A percentile compares a stretch with the other conserved stretches of the same genome.
These are phyloP conservation scores for Macrobrachium nipponense DNA, from an alignment of 1,140 invertebrate genomes.

Conservation along the genomic window DNA sequence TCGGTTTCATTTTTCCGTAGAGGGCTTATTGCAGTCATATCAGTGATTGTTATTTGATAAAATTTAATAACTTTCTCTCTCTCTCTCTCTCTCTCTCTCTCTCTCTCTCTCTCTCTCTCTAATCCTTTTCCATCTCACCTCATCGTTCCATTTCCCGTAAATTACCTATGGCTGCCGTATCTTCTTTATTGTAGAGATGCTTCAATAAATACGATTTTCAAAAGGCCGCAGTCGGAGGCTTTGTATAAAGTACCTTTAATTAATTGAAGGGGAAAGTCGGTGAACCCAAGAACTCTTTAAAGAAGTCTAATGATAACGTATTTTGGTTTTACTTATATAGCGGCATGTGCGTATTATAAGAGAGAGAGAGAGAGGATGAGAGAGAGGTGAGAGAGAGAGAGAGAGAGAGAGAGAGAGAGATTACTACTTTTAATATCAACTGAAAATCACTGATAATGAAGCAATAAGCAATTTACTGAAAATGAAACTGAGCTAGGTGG, in stretches of 20 bases:
- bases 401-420: neutral
- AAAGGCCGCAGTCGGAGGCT: no score
- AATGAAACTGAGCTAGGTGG: no score
- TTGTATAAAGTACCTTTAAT: no score
- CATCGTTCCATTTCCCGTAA: neutral
- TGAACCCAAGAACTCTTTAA: no score
- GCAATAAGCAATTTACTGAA: no score
- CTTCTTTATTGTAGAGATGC: neutral
- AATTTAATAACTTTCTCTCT: neutral
- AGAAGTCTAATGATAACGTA: no score
- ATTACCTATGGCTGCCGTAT: neutral
- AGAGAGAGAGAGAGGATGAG: neutral
- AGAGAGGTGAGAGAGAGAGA: neutral
- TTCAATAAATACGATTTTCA: no score
- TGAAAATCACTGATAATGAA: neutral
- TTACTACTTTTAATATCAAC: neutral
- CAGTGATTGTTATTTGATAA: no score
- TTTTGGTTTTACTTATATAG: neutral
- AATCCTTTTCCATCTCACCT: neutral
- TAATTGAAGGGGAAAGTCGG: no score
- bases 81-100: conserved; percentile 18
- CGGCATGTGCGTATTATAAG: neutral
- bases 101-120: conserved; percentile 18
- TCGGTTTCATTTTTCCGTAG: neutral
- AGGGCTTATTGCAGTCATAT: no score